A percentile compares a stretch with the other conserved stretches of the same genome.
These are phyloP conservation scores for Danio aesculapii DNA, from an alignment of 2,797 vertebrate species.

Conservation along the genomic window DNA sequence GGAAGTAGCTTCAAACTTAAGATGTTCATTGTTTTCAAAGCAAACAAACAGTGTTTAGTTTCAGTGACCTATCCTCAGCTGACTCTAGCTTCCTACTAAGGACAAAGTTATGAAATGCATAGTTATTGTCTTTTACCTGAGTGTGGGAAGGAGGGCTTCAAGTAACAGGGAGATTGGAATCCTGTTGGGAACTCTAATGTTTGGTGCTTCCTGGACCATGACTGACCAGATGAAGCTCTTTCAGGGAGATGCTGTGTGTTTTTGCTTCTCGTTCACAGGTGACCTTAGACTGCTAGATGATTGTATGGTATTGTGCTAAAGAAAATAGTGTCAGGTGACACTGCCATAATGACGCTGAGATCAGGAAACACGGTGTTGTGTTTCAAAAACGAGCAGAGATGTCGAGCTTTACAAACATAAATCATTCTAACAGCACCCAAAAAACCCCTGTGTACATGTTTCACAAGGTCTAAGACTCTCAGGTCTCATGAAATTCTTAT, in stretches of 20 bases:
- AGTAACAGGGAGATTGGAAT: conserved; percentile 38
- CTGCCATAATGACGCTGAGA: conserved; percentile 76
- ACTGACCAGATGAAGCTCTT: conserved; percentile 74
- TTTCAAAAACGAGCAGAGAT: conserved; percentile 70
- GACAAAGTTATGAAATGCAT: conserved; percentile 26
- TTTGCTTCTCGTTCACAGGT: conserved; percentile 80
- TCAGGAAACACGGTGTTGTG: conserved; percentile 79
- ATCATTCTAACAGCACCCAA: conserved; percentile 62
- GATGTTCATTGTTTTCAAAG: conserved; percentile 30
- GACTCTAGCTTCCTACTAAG: conserved; percentile 24
- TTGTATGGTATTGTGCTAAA: conserved; percentile 70
- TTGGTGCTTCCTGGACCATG: conserved; percentile 73
- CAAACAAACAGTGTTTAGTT: conserved; percentile 29
- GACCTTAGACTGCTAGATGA: conserved; percentile 75
- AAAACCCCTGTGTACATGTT: conserved; percentile 22
- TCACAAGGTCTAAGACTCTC: background rate
- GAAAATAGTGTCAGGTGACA: conserved; percentile 58
- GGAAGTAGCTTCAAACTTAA: conserved; percentile 32
- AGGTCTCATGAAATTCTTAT: background rate
- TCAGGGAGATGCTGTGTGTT: conserved; percentile 68
- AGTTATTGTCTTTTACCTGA: conserved; percentile 60
- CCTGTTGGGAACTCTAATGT: conserved; percentile 65
- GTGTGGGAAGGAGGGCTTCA: conserved; percentile 53
- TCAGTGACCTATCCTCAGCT: conserved; percentile 33
- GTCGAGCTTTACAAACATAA: conserved; percentile 65